These are phyloP conservation scores for Gymnorhina tibicen DNA, from an alignment of 2,113 vertebrate species.

Conservation along the genomic window DNA sequence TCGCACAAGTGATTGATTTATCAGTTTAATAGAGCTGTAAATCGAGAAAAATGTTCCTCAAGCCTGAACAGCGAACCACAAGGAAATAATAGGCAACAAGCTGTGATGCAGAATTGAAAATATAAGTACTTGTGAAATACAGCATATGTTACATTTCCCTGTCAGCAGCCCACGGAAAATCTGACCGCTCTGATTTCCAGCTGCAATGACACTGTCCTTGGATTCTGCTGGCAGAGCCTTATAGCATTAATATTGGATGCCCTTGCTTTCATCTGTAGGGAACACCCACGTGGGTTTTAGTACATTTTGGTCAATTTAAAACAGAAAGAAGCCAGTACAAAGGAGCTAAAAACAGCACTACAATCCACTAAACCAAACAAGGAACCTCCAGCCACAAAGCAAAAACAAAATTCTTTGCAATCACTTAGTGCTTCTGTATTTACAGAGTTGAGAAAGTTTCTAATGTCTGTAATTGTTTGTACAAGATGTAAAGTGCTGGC, in stretches of 20 bases:
- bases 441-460: not conserved
- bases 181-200: not conserved
- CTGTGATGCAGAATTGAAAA: not conserved
- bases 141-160: conserved; percentile 6
- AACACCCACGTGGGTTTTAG: not conserved
- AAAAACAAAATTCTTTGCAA: not conserved
- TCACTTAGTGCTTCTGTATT: not conserved
- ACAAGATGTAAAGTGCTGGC: not conserved
- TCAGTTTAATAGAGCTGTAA: conserved; percentile 29
- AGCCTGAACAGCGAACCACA: not conserved
- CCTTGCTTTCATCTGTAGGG: not conserved
- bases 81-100: conserved; percentile 17
- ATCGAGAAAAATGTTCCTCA: not conserved
- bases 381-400: not conserved
- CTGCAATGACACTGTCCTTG: not conserved
- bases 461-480: not conserved
- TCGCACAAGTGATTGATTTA: conserved; percentile 35
- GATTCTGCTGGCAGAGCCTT: not conserved
- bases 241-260: not conserved
- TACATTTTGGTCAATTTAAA: not conserved
- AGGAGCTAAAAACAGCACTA: not conserved
- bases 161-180: not conserved
- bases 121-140: not conserved
- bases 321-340: not conserved
- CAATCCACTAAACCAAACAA: not conserved